These are phyloP conservation scores for Gastracanthus pulcherrimus DNA, from an alignment of 2,888 invertebrate species.

Conservation along the genomic window DNA sequence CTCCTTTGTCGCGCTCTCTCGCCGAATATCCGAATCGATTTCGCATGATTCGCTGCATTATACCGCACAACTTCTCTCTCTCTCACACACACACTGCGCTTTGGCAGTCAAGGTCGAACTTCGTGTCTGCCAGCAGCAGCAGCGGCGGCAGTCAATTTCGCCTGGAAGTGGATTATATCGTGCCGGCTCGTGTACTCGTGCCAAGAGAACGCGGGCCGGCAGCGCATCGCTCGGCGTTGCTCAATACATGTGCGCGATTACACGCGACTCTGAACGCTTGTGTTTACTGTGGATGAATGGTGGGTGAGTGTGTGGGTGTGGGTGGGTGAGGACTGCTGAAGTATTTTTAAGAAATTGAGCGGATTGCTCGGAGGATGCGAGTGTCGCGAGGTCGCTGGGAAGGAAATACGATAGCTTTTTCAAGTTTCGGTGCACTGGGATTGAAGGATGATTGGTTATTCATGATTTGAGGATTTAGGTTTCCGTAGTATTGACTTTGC, in stretches of 20 bases:
- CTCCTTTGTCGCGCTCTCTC: not conserved
- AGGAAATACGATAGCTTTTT: too few relatives aligned
- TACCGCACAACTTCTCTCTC: not conserved
- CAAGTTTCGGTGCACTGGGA: too few relatives aligned
- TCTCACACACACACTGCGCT: not conserved
- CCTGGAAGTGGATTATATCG: constrained; percentile 28
- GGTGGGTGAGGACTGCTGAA: not conserved
- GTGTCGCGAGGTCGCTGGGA: too few relatives aligned
- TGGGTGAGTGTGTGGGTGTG: not conserved
- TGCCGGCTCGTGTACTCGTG: not conserved
- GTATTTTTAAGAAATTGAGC: not conserved
- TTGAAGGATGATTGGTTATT: too few relatives aligned
- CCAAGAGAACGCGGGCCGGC: not conserved
- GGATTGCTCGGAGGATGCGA: not conserved
- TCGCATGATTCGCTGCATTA: not conserved
- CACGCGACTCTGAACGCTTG: too few relatives aligned
- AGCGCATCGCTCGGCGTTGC: not conserved
- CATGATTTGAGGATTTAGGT: too few relatives aligned
- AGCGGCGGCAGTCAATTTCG: constrained; percentile 30
- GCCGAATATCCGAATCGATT: constrained; percentile 5
- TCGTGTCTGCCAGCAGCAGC: not conserved
- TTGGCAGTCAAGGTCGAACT: constrained; percentile 44
- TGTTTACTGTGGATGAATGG: too few relatives aligned
- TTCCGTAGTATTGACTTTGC: too few relatives aligned
- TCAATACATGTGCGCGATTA: not conserved